Conservation (phyloP, 1,140 invertebrate genomes). For the Caerostris darwini region DNA sequence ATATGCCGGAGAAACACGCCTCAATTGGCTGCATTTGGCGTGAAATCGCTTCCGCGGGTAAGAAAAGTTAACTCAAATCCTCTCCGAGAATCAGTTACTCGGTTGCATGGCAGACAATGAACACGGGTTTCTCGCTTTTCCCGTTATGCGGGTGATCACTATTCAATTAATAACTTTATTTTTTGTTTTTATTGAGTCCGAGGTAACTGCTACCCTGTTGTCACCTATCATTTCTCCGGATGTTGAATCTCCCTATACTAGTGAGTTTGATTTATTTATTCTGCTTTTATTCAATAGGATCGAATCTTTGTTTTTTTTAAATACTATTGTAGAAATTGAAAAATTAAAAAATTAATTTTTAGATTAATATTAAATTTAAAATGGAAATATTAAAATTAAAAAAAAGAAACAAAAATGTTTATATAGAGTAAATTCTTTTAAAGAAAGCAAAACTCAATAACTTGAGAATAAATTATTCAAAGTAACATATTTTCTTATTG, state of each 20-base stretch:
- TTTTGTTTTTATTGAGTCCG: background rate
- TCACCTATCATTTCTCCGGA: background rate
- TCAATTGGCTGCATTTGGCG: constrained; percentile 33
- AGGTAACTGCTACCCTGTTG: background rate
- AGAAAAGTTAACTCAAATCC: constrained; percentile 26
- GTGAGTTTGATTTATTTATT: background rate
- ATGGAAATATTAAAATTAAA: too few species aligned
- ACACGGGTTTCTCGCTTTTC: background rate
- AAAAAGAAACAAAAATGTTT: too few species aligned
- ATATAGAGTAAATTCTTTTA: too few species aligned
- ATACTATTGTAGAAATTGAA: background rate
- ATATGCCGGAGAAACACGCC: background rate
- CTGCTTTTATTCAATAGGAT: background rate
- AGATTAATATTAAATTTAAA: too few species aligned
- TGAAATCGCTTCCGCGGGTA: constrained; percentile 24
- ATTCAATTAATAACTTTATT: background rate
- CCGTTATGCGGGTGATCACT: constrained; percentile 4
- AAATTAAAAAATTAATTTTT: too few species aligned
- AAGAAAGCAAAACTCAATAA: too few species aligned
- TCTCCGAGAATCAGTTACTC: background rate
- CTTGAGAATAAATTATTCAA: too few species aligned
- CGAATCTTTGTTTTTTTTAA: background rate
- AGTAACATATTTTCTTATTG: too few species aligned
- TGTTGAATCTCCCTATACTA: background rate
- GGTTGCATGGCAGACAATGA: constrained; percentile 22